phyloP scores from a whole-genome alignment of 30 jellyfish, hydroid and myxozoan genomes.

The Aurelia coerulea region DNA sequence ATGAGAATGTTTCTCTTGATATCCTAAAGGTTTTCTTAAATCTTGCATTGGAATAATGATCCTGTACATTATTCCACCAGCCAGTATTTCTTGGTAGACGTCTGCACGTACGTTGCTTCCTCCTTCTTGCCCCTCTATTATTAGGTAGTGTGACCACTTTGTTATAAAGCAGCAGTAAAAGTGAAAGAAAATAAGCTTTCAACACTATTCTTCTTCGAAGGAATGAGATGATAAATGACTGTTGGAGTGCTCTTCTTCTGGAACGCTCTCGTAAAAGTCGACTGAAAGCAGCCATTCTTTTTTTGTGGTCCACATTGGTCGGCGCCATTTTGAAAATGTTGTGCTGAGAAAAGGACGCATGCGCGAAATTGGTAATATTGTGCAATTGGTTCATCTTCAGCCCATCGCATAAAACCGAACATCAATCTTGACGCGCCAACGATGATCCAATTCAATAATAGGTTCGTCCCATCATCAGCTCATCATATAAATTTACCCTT shows the following conservation, averaged over 20 bases:
- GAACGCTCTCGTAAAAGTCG: slow-evolving; percentile 48
- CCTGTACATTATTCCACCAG: slow-evolving; percentile 68
- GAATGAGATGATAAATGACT: slow-evolving; percentile 24
- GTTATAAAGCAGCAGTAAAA: slow-evolving; percentile 35
- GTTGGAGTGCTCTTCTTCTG: slow-evolving; percentile 56
- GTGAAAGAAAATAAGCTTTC: slow-evolving; percentile 37
- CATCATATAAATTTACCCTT: too few relatives aligned
- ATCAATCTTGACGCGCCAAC: slow-evolving; percentile 8
- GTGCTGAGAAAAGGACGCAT: slow-evolving; percentile 1
- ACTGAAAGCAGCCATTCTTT: too few relatives aligned
- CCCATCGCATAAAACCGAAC: slow-evolving; percentile 6
- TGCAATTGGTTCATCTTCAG: background rate
- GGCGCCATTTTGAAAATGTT: slow-evolving; percentile 24
- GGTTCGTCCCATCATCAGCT: too few relatives aligned
- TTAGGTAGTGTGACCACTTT: slow-evolving; percentile 30
- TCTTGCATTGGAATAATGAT: slow-evolving; percentile 59
- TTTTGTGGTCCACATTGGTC: slow-evolving; percentile 37
- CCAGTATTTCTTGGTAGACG: slow-evolving; percentile 59
- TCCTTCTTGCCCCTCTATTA: slow-evolving; percentile 12
- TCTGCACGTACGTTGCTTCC: slow-evolving; percentile 59
- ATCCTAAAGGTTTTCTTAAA: slow-evolving; percentile 56
- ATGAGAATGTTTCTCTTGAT: slow-evolving; percentile 59
- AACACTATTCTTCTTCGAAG: slow-evolving; percentile 32
- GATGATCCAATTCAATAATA: too few relatives aligned
- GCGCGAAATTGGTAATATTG: slow-evolving; percentile 3